Evolutionary conservation across 2,113 vertebrate species (phyloP), one percentile per base, ranked within the genome.

Genomic region (Leptocoma aspasia): DNA sequence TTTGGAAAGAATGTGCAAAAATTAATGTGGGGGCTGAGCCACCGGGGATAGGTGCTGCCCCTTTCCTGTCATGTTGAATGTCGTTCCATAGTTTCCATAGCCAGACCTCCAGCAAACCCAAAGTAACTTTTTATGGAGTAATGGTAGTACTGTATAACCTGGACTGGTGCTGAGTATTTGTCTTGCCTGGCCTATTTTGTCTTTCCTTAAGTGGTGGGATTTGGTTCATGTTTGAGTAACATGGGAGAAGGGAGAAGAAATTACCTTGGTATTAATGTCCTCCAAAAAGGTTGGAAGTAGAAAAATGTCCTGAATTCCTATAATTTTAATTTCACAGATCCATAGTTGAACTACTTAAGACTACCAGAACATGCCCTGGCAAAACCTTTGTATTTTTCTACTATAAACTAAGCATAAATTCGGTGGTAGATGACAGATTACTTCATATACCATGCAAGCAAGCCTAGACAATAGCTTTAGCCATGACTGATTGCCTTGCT

Each of bases 381-480:
- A 97, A 98, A 98, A 98, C 98, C 98, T 98, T 96, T 95, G 95
- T 97, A 96, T 98, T 98, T 99, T 99, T 98, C 98, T 98, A 89
- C 97, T 98, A 97, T 98, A 98, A 98, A 97, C 98, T 95, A 97
- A 98, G 98, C 98, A 98, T 98, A 98, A 98, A 99, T 98, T 98
- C 98, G 97, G 97, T 98, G 96, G 94, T 97, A 98, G 98, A 99
- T 99, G 99, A 99, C 99, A 98, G 99, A 99, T 99, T 99, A 99
- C 99, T 99, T 99, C 98, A 99, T 99, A 99, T 98, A 98, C 98
- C 99, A 99, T 99, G 99, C 99, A 99, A 98, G 99, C 98, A 98
- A 98, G 98, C 98, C 98, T 97, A 99, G 99, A 99, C 99, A 99
- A 99, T 99, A 98, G 99, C 98, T 98, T 98, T 98, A 98, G 99